phyloP scores from a whole-genome alignment of 2,113 vertebrate genomes.

The Carassius gibelio region DNA sequence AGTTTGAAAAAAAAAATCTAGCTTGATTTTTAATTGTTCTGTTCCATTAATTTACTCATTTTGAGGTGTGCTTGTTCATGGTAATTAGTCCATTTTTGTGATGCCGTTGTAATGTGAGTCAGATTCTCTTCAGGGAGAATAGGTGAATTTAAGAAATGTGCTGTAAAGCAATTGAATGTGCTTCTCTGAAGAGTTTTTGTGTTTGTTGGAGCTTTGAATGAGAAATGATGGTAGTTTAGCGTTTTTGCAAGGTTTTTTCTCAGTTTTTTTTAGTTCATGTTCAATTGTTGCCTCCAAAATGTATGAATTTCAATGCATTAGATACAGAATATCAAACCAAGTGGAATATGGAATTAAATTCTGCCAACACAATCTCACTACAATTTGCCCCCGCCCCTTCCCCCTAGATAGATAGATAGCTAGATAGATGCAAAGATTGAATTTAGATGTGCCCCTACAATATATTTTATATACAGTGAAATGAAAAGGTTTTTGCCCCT shows the following conservation, averaged over 20 bases:
- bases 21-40: background rate
- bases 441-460: too few species aligned
- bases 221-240: background rate
- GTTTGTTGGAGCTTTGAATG: background rate
- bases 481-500: too few species aligned
- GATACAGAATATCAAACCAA: background rate
- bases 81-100: slow-evolving; percentile 21
- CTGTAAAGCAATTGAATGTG: background rate
- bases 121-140: slow-evolving; percentile 6
- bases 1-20: background rate
- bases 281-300: background rate
- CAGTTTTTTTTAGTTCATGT: background rate
- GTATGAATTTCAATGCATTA: background rate
- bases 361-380: background rate
- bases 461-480: too few species aligned
- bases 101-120: slow-evolving; percentile 25
- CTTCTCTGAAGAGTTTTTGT: background rate
- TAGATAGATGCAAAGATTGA: too few species aligned
- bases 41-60: background rate
- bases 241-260: background rate
- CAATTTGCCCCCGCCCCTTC: background rate
- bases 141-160: background rate
- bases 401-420: too few species aligned
- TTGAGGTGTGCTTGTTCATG: background rate
- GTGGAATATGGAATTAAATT: background rate